phyloP scores from a whole-genome alignment of 2,113 vertebrate genomes.

The Oostethus manadensis region DNA sequence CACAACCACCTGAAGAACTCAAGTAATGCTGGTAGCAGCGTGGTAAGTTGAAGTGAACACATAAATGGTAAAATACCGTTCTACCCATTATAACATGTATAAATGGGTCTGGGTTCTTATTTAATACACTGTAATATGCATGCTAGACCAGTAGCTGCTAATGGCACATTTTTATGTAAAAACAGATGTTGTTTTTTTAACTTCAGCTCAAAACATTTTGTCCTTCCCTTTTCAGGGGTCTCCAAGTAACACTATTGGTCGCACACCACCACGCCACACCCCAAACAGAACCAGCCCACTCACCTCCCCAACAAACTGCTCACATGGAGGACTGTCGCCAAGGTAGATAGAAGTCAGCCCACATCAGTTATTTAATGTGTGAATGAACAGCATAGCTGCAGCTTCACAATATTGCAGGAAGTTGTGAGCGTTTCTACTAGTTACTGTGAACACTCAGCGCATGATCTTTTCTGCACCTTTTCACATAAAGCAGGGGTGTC shows the following conservation, averaged over 20 bases:
- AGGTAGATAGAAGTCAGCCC: conserved; percentile 75
- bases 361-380: not conserved
- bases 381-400: no score
- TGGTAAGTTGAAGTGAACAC: conserved; percentile 71
- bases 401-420: no score
- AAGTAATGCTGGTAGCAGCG: conserved; percentile 80
- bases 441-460: no score
- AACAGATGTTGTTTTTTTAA: not conserved
- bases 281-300: conserved; percentile 92
- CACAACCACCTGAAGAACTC: conserved; percentile 98
- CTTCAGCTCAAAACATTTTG: not conserved
- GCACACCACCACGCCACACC: conserved; percentile 83
- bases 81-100: no score
- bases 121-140: no score
- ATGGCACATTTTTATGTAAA: no score
- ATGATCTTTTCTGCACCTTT: no score
- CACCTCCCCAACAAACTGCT: conserved; percentile 96
- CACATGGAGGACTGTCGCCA: conserved; percentile 95
- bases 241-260: conserved; percentile 92
- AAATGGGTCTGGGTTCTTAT: no score
- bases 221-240: conserved; percentile 77
- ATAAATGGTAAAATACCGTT: no score
- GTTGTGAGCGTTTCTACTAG: no score
- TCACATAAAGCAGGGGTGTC: no score
- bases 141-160: no score